phyloP scores from a whole-genome alignment of 2,888 invertebrate species.

The Cephus spinipes region DNA sequence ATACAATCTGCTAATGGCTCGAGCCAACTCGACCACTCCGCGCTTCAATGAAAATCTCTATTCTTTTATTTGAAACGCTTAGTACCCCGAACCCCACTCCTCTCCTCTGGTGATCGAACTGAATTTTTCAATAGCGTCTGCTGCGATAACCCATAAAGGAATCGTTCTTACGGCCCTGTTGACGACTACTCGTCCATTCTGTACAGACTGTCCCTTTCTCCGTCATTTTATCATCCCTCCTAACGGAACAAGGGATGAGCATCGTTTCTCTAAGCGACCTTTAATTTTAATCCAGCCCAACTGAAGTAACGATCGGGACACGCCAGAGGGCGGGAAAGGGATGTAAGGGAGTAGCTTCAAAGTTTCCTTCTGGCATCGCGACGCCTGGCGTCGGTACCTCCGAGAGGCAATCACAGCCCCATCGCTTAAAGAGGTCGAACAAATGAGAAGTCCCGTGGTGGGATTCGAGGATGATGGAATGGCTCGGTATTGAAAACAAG shows the following conservation, averaged over 20 bases:
- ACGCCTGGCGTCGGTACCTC: constrained; percentile 12
- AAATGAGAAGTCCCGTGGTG: constrained; percentile 21
- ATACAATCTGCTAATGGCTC: constrained; percentile 62
- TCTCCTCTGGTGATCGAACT: neutral
- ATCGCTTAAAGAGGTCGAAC: constrained; percentile 22
- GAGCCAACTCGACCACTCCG: neutral
- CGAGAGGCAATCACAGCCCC: constrained; percentile 24
- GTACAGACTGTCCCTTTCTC: neutral
- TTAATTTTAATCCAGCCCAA: constrained; percentile 16
- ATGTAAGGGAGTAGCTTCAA: constrained; percentile 12
- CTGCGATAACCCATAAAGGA: neutral
- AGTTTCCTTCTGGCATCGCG: constrained; percentile 18
- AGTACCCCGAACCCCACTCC: neutral
- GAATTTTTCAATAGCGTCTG: neutral
- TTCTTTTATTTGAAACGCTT: neutral
- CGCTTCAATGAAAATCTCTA: neutral
- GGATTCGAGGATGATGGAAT: constrained; percentile 10
- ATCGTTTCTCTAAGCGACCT: neutral
- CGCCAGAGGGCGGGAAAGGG: constrained; percentile 6
- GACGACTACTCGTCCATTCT: neutral
- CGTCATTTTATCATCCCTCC: constrained; percentile 9
- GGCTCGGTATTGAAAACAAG: neutral
- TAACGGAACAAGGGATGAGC: neutral
- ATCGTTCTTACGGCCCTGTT: neutral
- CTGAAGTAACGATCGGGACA: constrained; percentile 2